phyloP scores from a whole-genome alignment of 2,888 invertebrate species.

The Tetragonisca angustula region DNA sequence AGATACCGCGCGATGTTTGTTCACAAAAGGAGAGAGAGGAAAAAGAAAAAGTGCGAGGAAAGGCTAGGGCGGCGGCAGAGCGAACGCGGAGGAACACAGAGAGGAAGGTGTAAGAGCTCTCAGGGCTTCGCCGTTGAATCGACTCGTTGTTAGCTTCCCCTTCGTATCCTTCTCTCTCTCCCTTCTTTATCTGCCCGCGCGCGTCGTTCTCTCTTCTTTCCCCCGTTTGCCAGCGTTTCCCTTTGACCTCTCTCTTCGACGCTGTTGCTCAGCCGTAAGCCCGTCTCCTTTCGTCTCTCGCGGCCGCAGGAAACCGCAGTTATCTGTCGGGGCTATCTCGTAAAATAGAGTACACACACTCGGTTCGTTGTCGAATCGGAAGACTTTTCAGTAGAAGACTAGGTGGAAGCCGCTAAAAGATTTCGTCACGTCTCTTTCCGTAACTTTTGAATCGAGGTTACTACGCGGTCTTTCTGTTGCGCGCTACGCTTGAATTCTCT shows the following conservation, averaged over 20 bases:
- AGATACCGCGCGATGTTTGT: constrained; percentile 67
- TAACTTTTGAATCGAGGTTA: neutral
- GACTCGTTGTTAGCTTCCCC: constrained; percentile 72
- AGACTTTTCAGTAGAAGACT: constrained; percentile 44
- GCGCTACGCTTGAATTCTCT: no score
- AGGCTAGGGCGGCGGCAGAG: constrained; percentile 2
- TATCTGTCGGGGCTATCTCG: constrained; percentile 68
- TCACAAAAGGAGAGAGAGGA: constrained; percentile 41
- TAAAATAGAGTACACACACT: constrained; percentile 62
- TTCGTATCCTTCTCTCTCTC: constrained; percentile 12
- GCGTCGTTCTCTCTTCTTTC: constrained; percentile 23
- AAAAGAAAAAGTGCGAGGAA: constrained; percentile 39
- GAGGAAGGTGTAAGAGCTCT: constrained; percentile 42
- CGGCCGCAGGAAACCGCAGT: constrained; percentile 67
- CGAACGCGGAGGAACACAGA: constrained; percentile 12
- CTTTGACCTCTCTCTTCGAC: constrained; percentile 14
- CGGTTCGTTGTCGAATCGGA: constrained; percentile 45
- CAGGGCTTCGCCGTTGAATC: constrained; percentile 69
- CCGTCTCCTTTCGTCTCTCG: constrained; percentile 24
- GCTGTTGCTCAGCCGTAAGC: constrained; percentile 7
- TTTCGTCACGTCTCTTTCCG: constrained; percentile 38
- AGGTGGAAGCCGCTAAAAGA: constrained; percentile 57
- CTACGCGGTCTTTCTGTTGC: neutral
- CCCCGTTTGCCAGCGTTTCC: constrained; percentile 25
- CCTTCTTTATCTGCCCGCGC: constrained; percentile 13